Conservation (phyloP, 2,888 invertebrate genomes). For the Lasioglossum figueresi region DNA sequence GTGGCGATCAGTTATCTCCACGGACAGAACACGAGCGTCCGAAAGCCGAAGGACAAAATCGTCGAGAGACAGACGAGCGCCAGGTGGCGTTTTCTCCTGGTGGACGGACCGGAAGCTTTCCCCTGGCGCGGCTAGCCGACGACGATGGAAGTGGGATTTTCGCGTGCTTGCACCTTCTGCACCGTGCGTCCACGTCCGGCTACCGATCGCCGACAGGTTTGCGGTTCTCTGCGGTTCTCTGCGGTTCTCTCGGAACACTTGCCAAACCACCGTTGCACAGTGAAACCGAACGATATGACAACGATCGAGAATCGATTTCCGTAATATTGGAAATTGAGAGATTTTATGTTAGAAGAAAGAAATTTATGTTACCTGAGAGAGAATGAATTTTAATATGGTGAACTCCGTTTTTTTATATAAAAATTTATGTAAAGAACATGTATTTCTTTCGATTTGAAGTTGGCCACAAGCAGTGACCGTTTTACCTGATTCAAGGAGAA, state of each 20-base stretch:
- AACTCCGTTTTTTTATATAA: too few relatives aligned
- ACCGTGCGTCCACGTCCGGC: conserved; percentile 34
- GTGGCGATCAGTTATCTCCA: conserved; percentile 50
- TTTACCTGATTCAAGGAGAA: too few relatives aligned
- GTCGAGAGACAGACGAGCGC: conserved; percentile 63
- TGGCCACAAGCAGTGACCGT: too few relatives aligned
- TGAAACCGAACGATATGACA: conserved; percentile 16
- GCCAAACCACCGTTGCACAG: conserved; percentile 50
- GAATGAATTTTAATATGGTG: too few relatives aligned
- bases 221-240: conserved; percentile 82
- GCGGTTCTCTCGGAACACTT: conserved; percentile 74
- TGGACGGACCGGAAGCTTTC: conserved; percentile 66
- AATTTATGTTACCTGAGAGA: too few relatives aligned
- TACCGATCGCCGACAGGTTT: conserved; percentile 81
- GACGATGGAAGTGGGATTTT: conserved; percentile 65
- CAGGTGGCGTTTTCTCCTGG: conserved; percentile 69
- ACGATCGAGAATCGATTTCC: not conserved
- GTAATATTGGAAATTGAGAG: not conserved
- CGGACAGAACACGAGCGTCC: conserved; percentile 10
- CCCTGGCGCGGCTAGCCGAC: conserved; percentile 15
- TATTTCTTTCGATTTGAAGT: too few relatives aligned
- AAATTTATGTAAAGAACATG: too few relatives aligned
- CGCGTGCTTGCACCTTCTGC: conserved; percentile 51
- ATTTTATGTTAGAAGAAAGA: too few relatives aligned
- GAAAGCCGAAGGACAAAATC: conserved; percentile 52